Percentiles rank a stretch among this genome's conserved stretches.
Conservation (phyloP, 2,888 invertebrate species). For the Isotomurus palustris region DNA sequence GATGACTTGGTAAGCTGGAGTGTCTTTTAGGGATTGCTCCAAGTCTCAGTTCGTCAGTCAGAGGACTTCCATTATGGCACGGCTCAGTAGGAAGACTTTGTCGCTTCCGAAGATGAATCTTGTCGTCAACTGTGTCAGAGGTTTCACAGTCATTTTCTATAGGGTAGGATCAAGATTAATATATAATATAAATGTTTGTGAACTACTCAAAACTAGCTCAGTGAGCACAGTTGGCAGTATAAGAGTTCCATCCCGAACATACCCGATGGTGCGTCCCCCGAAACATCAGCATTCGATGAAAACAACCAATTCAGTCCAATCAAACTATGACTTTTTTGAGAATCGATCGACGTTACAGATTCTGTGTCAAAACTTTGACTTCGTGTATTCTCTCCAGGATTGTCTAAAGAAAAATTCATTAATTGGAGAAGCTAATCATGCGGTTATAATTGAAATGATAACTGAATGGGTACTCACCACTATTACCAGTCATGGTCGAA, state of each 20-base stretch:
- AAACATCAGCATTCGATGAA: conserved; percentile 50
- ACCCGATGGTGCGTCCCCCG: conserved; percentile 20
- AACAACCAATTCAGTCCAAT: conserved; percentile 64
- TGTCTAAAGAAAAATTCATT: background rate
- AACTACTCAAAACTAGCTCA: background rate
- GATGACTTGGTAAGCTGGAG: background rate
- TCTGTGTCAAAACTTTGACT: conserved; percentile 31
- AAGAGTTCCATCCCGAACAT: background rate
- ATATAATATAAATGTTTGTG: background rate
- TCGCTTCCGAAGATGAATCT: background rate
- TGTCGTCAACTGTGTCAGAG: background rate
- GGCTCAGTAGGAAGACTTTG: background rate
- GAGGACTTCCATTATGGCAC: background rate
- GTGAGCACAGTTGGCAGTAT: background rate
- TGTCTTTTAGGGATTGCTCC: conserved; percentile 12
- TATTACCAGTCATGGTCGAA: conserved; percentile 16
- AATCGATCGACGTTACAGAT: conserved; percentile 41
- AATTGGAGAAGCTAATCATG: background rate
- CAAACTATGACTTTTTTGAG: conserved; percentile 52
- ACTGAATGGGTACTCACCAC: background rate
- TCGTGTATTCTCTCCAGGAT: conserved; percentile 11
- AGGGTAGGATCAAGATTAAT: background rate
- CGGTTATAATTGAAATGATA: background rate
- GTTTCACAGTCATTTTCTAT: background rate
- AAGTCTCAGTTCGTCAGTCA: conserved; percentile 14